Conservation (phyloP, 2,797 vertebrate species). For the Tangara arthus region DNA sequence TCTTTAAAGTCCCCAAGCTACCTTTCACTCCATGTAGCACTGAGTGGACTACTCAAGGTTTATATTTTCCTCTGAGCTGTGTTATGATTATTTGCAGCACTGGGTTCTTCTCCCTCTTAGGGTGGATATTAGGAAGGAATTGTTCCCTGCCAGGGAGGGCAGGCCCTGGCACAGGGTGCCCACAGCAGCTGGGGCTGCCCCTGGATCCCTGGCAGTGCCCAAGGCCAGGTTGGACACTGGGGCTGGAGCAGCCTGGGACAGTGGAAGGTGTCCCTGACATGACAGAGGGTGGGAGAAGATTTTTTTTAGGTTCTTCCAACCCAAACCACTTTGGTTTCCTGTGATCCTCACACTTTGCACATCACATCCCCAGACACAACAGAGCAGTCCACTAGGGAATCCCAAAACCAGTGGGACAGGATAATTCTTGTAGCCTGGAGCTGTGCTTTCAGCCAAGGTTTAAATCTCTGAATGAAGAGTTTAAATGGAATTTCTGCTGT, state of each 20-base stretch:
- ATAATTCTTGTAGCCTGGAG: neutral
- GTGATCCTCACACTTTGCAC: neutral
- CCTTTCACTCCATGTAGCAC: neutral
- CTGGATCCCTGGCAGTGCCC: neutral
- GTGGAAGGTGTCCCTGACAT: neutral
- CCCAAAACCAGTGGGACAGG: neutral
- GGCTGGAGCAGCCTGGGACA: neutral
- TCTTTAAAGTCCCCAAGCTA: neutral
- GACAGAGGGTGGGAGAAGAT: neutral
- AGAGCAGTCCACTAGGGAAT: neutral
- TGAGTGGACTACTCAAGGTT: neutral
- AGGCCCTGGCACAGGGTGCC: neutral
- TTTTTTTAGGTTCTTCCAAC: neutral
- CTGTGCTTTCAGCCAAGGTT: neutral
- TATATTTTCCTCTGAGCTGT: neutral
- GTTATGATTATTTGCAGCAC: neutral
- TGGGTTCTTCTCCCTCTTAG: neutral
- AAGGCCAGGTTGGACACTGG: neutral
- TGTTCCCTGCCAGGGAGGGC: accelerated
- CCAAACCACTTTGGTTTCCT: neutral
- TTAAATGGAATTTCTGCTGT: neutral
- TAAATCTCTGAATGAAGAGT: neutral
- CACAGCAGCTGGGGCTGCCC: neutral
- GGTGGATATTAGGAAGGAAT: neutral
- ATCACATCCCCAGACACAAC: neutral